Base-by-base conservation (phyloP, 2,888 invertebrate genomes). In the Craniophora ligustri region DNA sequence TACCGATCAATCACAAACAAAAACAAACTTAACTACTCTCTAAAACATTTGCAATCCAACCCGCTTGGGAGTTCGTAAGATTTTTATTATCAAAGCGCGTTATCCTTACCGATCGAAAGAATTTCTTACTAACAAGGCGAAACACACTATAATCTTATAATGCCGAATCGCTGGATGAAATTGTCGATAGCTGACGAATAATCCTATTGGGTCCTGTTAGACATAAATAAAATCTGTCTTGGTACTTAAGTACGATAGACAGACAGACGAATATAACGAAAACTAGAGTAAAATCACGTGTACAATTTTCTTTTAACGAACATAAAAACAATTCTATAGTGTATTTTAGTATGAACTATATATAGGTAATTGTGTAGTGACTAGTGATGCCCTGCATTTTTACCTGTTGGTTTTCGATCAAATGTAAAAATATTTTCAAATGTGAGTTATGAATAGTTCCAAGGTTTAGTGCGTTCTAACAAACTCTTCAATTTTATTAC, bases 141-240 rank as follows among this genome's bases (percentile, higher is more conserved):
- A 49, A 65, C 41, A 35, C 26, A 31, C 15, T 68, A 73, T 79
- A 82, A 81, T 79, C 79, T 73, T 69, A 66, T 79, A 79, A 79
- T 70, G 59, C 75, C 55, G 69, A 73, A 69, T 74, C 75, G 75
- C 75, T 73, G 67, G n/a, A 77, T 74, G 75, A 79, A 81, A 78
- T 79, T 79, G 69, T 71, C 72, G 72, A 72, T 72, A 55, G 74
- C 72, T 75, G 58, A 65, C 66, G 67, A 76, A 79, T 82, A 82
- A 84, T 82, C 82, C 79, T 66, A 76, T 82, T 82, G 76, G 74
- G 67, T 55, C 64, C 67, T 67, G 74, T 76, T 76, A 59, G 68
- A 57, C 77, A 76, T 76, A 78, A 81, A 78, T 70, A 76, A 77
- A 50, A n/a, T n/a, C n/a, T 38, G 45, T 59, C 19, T 65, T 7